Evolutionary conservation across 2,888 invertebrate species (phyloP).

Genomic region (Lepeophtheirus nordmannii): DNA sequence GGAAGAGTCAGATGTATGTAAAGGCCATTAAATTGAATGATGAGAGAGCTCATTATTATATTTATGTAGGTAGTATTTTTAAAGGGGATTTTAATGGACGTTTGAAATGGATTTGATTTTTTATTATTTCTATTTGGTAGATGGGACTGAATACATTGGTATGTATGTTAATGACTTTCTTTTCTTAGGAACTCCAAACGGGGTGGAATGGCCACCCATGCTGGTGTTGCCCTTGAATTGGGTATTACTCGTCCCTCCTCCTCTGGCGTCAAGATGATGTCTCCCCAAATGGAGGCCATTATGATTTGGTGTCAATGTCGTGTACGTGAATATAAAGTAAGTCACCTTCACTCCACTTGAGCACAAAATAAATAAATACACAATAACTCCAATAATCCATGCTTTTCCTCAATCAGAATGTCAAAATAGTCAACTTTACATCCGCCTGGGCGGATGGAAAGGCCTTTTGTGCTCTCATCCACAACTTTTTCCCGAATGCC

Average conservation of each 20-base stretch:
- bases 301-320: slow-evolving; percentile 93
- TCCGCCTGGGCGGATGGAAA: slow-evolving; percentile 96
- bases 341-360: slow-evolving; percentile 25
- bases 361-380: not conserved
- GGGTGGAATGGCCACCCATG: slow-evolving; percentile 24
- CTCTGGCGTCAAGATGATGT: slow-evolving; percentile 22
- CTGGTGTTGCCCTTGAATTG: slow-evolving; percentile 21
- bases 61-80: too few species aligned
- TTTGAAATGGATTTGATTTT: too few species aligned
- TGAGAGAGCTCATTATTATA: too few species aligned
- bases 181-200: slow-evolving; percentile 14
- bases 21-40: too few species aligned
- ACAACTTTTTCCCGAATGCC: slow-evolving; percentile 91
- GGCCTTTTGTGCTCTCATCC: slow-evolving; percentile 96
- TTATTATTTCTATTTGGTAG: too few species aligned
- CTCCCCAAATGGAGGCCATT: slow-evolving; percentile 34
- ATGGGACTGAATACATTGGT: too few species aligned
- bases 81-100: too few species aligned
- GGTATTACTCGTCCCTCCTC: slow-evolving; percentile 9
- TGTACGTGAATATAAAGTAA: slow-evolving; percentile 93
- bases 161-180: not conserved
- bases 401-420: not conserved
- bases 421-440: slow-evolving; percentile 68
- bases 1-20: too few species aligned
- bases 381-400: not conserved